Evolutionary conservation across 2,797 vertebrate species (phyloP).

Genomic region (Margarornis squamiger): DNA sequence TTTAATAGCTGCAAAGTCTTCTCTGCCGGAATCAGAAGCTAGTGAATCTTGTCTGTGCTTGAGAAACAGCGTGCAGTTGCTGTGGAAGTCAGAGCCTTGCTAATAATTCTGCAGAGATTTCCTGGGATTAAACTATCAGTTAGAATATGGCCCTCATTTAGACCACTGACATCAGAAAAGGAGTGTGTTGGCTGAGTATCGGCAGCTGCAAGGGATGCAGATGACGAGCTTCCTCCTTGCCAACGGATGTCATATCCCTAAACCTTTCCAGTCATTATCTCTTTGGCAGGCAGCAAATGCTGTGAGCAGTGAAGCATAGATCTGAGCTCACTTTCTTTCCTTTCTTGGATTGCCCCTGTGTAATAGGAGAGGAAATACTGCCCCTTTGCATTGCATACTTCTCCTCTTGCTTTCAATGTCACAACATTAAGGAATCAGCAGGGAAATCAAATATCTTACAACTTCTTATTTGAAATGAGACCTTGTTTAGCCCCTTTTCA

Average conservation of each 20-base stretch:
- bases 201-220: conserved; percentile 22
- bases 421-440: background rate
- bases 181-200: background rate
- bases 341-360: background rate
- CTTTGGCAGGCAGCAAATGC: background rate
- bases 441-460: background rate
- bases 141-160: conserved; percentile 10
- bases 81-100: background rate
- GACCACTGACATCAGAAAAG: conserved; percentile 24
- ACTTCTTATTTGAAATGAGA: background rate
- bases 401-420: background rate
- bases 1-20: background rate
- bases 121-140: conserved; percentile 45
- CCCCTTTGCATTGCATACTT: background rate
- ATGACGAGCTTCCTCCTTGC: conserved; percentile 12
- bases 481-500: background rate
- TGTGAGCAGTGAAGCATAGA: background rate
- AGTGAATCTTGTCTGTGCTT: background rate
- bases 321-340: background rate
- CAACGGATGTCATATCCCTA: background rate
- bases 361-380: background rate
- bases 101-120: conserved; percentile 50
- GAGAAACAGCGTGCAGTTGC: background rate
- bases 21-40: background rate
- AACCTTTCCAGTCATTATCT: background rate